These are phyloP conservation scores for Nautilus pompilius DNA, from an alignment of 1,140 invertebrate species.

Conservation along the genomic window DNA sequence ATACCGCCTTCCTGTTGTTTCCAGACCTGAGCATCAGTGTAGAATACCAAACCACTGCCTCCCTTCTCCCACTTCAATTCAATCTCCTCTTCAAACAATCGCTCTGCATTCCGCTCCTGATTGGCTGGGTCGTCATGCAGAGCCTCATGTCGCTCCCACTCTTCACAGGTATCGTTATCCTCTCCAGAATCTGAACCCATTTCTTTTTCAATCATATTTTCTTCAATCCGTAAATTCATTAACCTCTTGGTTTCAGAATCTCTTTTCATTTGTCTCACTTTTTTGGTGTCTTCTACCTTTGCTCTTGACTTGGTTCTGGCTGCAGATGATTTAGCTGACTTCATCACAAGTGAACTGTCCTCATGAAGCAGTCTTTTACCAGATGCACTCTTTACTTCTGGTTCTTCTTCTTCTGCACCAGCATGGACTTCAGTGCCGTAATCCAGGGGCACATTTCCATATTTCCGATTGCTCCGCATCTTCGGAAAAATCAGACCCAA, in stretches of 20 bases:
- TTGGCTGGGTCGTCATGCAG: slow-evolving; percentile 62
- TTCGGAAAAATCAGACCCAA: slow-evolving; percentile 54
- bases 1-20: slow-evolving; percentile 56
- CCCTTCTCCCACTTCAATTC: slow-evolving; percentile 67
- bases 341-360: slow-evolving; percentile 4
- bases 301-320: neutral
- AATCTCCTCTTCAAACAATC: slow-evolving; percentile 62
- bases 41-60: slow-evolving; percentile 64
- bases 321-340: neutral
- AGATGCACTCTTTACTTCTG: neutral
- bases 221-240: slow-evolving; percentile 39
- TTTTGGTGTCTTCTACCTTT: neutral
- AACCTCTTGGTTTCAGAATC: slow-evolving; percentile 28
- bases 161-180: slow-evolving; percentile 51
- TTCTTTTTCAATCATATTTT: slow-evolving; percentile 38
- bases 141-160: slow-evolving; percentile 62
- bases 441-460: slow-evolving; percentile 59
- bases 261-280: slow-evolving; percentile 8
- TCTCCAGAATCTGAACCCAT: slow-evolving; percentile 19
- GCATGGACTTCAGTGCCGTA: slow-evolving; percentile 43
- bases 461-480: slow-evolving; percentile 52
- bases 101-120: slow-evolving; percentile 56
- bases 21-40: slow-evolving; percentile 65
- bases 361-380: neutral
- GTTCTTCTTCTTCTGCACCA: slow-evolving; percentile 1